Evolutionary conservation across 2,797 vertebrate species (phyloP), one percentile per base, ranked within the genome.

Genomic region (Amazona finschi): DNA sequence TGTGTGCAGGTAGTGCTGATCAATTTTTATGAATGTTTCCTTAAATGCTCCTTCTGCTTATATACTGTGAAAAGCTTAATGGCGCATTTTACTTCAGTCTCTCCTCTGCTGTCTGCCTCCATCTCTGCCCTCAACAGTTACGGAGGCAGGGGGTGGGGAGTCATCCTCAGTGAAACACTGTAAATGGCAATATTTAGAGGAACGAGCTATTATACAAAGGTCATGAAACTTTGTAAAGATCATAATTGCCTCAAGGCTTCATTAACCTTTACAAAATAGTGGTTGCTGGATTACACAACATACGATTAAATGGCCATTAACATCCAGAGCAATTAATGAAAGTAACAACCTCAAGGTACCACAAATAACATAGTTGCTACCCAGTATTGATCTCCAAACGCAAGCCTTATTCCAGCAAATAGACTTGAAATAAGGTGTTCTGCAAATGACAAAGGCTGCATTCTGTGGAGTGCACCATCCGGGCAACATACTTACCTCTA

Each of bases 181-280:
- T 89, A 74, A 77, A 66, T 69, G 89, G 53, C 65, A 85, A 46
- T 67, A 76, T 87, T 92, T 53, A 67, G 66, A 84, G 49, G 41
- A 90, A 60, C 69, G 74, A 78, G 85, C 50, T 89, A 73, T 91
- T 94, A 70, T 27, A 60, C 62, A 94, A 96, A 94, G 88, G 90
- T 93, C 91, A 91, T 61, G 79, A 50, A 79, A 71, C 69, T 78
- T 58, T 92, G 87, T 87, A 87, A 89, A 90, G 72, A 90, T 87
- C 67, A 33, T 95, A 95, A 95, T 61, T 93, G 77, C 83, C 74
- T 65, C 70, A 94, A 93, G 62, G 71, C 84, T 90, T 95, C 92
- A 85, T 97, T 95, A 95, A 92, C 72, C 77, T 95, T 95, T 93
- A 85, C 58, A 89, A 88, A 94, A 80, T 73, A 86, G 89, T 70